phyloP scores from a whole-genome alignment of 2,113 vertebrate species.

The Xyliphius kryptos region DNA sequence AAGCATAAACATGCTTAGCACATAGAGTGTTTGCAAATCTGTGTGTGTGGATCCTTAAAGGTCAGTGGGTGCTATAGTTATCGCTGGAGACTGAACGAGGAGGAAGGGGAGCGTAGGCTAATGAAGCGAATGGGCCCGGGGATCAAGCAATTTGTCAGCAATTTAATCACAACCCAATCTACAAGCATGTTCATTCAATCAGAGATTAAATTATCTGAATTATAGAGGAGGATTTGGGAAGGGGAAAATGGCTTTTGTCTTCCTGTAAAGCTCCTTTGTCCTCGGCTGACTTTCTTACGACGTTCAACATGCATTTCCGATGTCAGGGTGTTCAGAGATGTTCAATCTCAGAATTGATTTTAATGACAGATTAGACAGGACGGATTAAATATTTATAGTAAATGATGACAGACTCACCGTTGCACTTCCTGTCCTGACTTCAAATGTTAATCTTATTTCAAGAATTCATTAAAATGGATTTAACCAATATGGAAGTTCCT shows the following conservation, averaged over 20 bases:
- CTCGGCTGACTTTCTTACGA: neutral
- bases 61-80: too few relatives aligned
- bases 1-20: conserved; percentile 26
- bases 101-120: conserved; percentile 2
- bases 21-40: neutral
- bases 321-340: neutral
- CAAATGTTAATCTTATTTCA: conserved; percentile 3
- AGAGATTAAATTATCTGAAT: conserved; percentile 34
- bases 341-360: neutral
- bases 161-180: conserved; percentile 31
- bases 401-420: conserved; percentile 6
- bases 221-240: conserved; percentile 30
- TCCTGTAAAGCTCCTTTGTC: conserved; percentile 17
- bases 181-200: conserved; percentile 34
- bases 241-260: conserved; percentile 29
- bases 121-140: conserved; percentile 24
- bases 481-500: conserved; percentile 1
- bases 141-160: conserved; percentile 33
- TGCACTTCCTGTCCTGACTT: neutral
- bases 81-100: too few relatives aligned
- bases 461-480: conserved; percentile 33
- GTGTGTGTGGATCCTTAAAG: neutral
- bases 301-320: neutral
- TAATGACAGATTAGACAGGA: neutral
- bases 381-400: conserved; percentile 11